A percentile compares a stretch with the other conserved stretches of the same genome.
Conservation (phyloP, 2,797 vertebrate species). For the Mionectes olivaceus region DNA sequence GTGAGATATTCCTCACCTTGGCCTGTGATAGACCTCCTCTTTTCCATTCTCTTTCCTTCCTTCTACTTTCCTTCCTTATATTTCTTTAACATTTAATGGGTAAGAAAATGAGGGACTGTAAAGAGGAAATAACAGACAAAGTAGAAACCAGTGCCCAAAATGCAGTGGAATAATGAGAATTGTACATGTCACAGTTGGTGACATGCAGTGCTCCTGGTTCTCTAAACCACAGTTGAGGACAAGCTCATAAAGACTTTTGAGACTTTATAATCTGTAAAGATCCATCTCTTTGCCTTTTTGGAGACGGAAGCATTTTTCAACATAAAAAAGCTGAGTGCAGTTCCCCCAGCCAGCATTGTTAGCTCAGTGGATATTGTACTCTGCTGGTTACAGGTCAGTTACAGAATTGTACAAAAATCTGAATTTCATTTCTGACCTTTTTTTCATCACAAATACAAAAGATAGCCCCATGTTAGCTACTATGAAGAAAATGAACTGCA, state of each 20-base stretch:
- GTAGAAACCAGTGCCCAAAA: background rate
- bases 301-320: background rate
- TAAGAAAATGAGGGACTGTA: background rate
- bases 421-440: background rate
- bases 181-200: background rate
- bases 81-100: background rate
- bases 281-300: background rate
- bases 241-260: rapidly evolving
- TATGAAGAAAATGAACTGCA: background rate
- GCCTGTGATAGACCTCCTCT: background rate
- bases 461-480: background rate
- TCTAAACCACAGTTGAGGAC: background rate
- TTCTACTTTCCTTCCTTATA: background rate
- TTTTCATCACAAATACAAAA: background rate
- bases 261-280: background rate
- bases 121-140: background rate
- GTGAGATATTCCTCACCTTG: background rate
- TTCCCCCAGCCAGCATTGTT: background rate
- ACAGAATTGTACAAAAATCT: background rate
- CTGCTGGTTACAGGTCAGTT: background rate
- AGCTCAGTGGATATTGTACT: background rate
- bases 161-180: background rate
- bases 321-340: background rate
- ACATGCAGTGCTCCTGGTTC: background rate
- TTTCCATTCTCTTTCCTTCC: background rate